Percentiles rank a stretch among this genome's conserved stretches.
Evolutionary conservation across 2,888 invertebrate species (phyloP).

Genomic region (Papilio elwesi): DNA sequence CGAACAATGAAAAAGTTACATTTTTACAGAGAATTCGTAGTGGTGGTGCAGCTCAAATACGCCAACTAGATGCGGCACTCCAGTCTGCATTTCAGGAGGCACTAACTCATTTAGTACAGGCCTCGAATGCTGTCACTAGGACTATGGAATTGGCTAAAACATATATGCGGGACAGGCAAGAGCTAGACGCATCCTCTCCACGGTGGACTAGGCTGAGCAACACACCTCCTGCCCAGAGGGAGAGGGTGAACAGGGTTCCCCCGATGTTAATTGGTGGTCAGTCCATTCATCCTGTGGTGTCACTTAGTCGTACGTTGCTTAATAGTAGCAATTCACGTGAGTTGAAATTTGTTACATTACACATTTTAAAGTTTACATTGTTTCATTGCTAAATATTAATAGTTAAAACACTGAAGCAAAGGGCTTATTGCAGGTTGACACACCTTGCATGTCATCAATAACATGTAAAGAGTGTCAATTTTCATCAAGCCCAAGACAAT

Average conservation of each 20-base stretch:
- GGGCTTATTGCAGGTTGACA: no score
- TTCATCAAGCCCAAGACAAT: no score
- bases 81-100: constrained; percentile 68
- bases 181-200: constrained; percentile 58
- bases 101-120: constrained; percentile 66
- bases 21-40: constrained; percentile 63
- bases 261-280: constrained; percentile 72
- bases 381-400: background rate
- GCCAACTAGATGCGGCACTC: constrained; percentile 64
- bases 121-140: constrained; percentile 66
- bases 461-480: no score
- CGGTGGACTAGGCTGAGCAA: constrained; percentile 67
- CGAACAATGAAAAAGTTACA: no score
- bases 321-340: constrained; percentile 62
- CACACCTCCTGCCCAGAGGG: constrained; percentile 62
- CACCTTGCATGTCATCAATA: no score
- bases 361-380: background rate
- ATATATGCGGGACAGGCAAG: constrained; percentile 59
- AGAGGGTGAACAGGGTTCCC: constrained; percentile 69
- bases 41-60: constrained; percentile 60
- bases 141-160: constrained; percentile 64
- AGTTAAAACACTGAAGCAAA: no score
- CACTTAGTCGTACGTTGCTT: constrained; percentile 65
- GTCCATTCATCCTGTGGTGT: constrained; percentile 74
- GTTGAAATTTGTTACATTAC: constrained; percentile 42